Percentiles rank a stretch among this genome's conserved stretches.
These are phyloP conservation scores for Drosophila pruinosa DNA, from an alignment of 1,140 invertebrate species.

Conservation along the genomic window DNA sequence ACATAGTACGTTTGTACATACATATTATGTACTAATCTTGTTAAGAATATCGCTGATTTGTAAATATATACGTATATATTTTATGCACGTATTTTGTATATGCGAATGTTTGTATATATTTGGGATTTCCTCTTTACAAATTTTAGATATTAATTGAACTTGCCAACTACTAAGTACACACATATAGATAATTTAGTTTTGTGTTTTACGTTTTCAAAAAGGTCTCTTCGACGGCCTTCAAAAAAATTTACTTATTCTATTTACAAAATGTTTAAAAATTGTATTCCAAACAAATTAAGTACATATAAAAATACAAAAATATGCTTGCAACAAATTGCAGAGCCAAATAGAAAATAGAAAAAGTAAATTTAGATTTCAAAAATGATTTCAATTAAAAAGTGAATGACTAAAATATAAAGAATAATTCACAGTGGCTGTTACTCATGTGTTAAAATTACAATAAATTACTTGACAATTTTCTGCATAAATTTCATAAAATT, in stretches of 20 bases:
- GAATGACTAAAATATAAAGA: not conserved
- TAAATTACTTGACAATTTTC: not conserved
- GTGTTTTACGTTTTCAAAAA: constrained; percentile 24
- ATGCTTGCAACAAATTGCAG: constrained; percentile 11
- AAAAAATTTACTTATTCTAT: constrained; percentile 63
- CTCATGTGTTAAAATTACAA: not conserved
- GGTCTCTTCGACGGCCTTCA: constrained; percentile 43
- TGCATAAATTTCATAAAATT: not conserved
- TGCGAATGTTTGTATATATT: constrained; percentile 33
- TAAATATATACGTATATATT: constrained; percentile 59
- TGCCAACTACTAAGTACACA: constrained; percentile 62
- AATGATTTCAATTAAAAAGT: not conserved
- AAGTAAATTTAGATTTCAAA: not conserved
- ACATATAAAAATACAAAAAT: constrained; percentile 48
- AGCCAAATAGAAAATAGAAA: constrained; percentile 3
- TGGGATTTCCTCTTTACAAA: constrained; percentile 36
- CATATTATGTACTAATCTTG: constrained; percentile 33
- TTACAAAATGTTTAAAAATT: constrained; percentile 58
- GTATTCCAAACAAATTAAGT: constrained; percentile 9
- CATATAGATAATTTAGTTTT: constrained; percentile 60
- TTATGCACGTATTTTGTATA: constrained; percentile 34
- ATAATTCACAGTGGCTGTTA: not conserved
- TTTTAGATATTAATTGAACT: constrained; percentile 52
- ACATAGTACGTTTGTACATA: constrained; percentile 1
- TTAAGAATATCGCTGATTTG: constrained; percentile 70